A percentile compares a stretch with the other conserved stretches of the same genome.
Evolutionary conservation across 1,140 invertebrate genomes (phyloP).

Genomic region (Papilio polytes): DNA sequence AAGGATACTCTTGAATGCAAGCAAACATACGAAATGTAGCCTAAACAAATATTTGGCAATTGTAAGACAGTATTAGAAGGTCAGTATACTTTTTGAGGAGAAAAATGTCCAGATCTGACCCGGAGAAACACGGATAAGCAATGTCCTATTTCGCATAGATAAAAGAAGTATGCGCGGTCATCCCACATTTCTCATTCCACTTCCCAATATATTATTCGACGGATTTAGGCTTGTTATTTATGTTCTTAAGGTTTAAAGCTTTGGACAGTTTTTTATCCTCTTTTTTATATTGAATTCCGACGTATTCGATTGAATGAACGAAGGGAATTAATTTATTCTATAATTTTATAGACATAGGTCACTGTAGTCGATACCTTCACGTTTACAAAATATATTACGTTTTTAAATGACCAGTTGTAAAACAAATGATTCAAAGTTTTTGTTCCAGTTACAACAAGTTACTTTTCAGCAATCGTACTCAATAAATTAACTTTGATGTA

Average conservation of each 20-base stretch:
- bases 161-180: background rate
- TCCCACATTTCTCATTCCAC: background rate
- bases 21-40: no score
- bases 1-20: no score
- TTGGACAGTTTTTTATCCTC: background rate
- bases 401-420: background rate
- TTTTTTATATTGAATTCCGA: no score
- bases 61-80: background rate
- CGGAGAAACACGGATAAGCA: background rate
- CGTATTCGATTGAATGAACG: no score
- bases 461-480: conserved; percentile 15
- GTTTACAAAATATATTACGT: background rate
- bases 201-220: background rate
- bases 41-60: background rate
- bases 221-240: background rate
- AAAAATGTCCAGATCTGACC: background rate
- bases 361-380: background rate
- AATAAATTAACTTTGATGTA: conserved; percentile 26
- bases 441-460: background rate
- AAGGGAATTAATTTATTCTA: no score
- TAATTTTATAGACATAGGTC: no score
- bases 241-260: background rate
- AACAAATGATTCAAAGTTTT: background rate
- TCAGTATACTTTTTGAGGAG: background rate
- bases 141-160: conserved; percentile 11